phyloP scores from a whole-genome alignment of 2,888 invertebrate genomes.

The Agrotis ipsilon region DNA sequence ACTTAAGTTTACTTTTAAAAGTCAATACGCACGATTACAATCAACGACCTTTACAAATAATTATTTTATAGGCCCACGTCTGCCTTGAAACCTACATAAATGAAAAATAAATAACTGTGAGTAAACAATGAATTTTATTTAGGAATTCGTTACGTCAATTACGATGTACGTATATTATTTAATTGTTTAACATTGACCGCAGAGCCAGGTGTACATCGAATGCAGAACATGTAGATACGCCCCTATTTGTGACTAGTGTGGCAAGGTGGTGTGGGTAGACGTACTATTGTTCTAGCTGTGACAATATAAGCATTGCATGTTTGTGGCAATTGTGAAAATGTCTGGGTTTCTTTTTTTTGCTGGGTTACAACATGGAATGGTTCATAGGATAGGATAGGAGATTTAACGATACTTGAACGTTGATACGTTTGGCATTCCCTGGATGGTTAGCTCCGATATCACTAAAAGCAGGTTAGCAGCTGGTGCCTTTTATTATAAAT shows the following conservation, averaged over 20 bases:
- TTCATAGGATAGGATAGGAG: conserved; percentile 10
- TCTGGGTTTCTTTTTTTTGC: conserved; percentile 27
- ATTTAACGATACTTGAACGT: background rate
- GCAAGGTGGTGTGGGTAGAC: conserved; percentile 57
- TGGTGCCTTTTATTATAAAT: no score
- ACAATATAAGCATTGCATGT: conserved; percentile 51
- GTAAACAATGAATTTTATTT: conserved; percentile 55
- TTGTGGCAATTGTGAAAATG: conserved; percentile 47
- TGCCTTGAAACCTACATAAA: conserved; percentile 41
- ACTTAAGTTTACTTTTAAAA: conserved; percentile 12
- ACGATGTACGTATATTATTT: conserved; percentile 52
- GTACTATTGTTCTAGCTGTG: conserved; percentile 58
- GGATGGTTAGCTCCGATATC: background rate
- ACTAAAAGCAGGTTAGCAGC: background rate
- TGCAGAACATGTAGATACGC: conserved; percentile 45
- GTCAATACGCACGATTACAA: background rate
- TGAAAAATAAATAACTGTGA: conserved; percentile 31
- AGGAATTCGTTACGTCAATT: conserved; percentile 62
- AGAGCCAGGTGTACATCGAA: conserved; percentile 31
- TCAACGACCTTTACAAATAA: conserved; percentile 38
- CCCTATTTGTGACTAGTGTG: conserved; percentile 42
- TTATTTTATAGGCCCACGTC: conserved; percentile 30
- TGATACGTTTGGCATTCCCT: background rate
- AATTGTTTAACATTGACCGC: conserved; percentile 65
- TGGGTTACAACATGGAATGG: conserved; percentile 17